Conservation (phyloP, 2,113 vertebrate species). For the Fulmarus glacialis region DNA sequence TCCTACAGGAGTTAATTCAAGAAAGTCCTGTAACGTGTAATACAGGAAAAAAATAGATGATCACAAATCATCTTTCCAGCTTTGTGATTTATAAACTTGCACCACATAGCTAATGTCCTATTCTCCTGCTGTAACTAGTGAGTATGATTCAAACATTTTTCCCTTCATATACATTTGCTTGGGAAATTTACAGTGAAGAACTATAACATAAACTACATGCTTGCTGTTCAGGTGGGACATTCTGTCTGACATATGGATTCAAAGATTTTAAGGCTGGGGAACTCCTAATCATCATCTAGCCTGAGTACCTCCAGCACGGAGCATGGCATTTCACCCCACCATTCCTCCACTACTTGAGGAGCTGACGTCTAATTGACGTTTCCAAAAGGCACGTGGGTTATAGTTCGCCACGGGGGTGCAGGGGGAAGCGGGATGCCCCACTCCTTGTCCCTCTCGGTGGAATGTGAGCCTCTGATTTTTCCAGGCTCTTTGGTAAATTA, state of each 20-base stretch:
- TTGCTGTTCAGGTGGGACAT: not conserved
- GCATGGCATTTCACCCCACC: accelerated
- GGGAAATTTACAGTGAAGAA: not conserved
- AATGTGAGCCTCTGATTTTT: not conserved
- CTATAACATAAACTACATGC: not conserved
- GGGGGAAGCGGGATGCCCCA: not conserved
- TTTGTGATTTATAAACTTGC: not conserved
- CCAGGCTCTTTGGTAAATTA: not conserved
- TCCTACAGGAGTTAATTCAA: not conserved
- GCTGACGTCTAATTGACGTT: accelerated
- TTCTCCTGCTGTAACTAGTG: not conserved
- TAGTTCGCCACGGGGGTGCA: accelerated
- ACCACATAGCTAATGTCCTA: not conserved
- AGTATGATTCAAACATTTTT: not conserved
- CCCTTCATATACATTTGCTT: not conserved
- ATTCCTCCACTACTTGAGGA: not conserved
- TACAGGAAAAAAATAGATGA: not conserved
- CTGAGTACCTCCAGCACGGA: not conserved
- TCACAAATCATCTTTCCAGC: not conserved
- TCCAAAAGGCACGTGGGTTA: accelerated
- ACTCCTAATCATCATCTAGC: not conserved
- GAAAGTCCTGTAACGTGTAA: not conserved
- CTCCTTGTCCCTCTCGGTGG: not conserved
- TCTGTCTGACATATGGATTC: not conserved
- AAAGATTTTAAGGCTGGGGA: not conserved